These are phyloP conservation scores for Macropodus opercularis DNA, from an alignment of 2,797 vertebrate genomes.

Conservation along the genomic window DNA sequence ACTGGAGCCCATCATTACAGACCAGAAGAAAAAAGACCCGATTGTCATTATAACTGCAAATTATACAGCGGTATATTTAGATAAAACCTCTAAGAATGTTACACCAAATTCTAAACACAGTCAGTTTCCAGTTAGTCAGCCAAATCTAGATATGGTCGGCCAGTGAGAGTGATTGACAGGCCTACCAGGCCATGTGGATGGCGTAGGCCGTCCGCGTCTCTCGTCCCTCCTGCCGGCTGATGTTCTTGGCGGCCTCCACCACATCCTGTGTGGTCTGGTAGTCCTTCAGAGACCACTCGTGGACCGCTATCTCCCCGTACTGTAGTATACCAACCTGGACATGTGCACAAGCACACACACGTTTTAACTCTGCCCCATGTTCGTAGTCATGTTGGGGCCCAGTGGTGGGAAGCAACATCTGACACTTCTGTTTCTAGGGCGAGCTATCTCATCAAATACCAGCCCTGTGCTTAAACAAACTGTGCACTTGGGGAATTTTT, in stretches of 20 bases:
- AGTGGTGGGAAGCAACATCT: constrained; percentile 44
- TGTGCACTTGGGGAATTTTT: constrained; percentile 62
- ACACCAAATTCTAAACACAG: constrained; percentile 27
- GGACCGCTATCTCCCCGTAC: constrained; percentile 89
- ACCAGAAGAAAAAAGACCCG: constrained; percentile 26
- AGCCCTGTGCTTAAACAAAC: constrained; percentile 63
- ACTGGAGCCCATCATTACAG: constrained; percentile 16
- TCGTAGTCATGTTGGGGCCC: constrained; percentile 17
- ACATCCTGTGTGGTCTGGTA: constrained; percentile 88
- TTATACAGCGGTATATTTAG: constrained; percentile 40
- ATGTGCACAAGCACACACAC: constrained; percentile 16
- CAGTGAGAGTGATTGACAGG: constrained; percentile 16
- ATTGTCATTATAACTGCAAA: constrained; percentile 34
- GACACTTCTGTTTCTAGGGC: constrained; percentile 39
- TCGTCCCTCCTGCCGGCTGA: constrained; percentile 92
- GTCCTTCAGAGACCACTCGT: constrained; percentile 91
- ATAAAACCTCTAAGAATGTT: constrained; percentile 28
- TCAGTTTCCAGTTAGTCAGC: constrained; percentile 42
- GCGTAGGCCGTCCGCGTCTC: constrained; percentile 92
- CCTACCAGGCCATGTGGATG: constrained; percentile 89
- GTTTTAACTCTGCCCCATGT: constrained; percentile 37
- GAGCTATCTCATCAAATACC: constrained; percentile 61
- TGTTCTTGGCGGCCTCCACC: constrained; percentile 91
- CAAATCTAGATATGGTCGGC: constrained; percentile 29
- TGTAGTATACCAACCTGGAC: constrained; percentile 92